Conservation (phyloP, 2,113 vertebrate genomes). For the Eubucco bourcierii region DNA sequence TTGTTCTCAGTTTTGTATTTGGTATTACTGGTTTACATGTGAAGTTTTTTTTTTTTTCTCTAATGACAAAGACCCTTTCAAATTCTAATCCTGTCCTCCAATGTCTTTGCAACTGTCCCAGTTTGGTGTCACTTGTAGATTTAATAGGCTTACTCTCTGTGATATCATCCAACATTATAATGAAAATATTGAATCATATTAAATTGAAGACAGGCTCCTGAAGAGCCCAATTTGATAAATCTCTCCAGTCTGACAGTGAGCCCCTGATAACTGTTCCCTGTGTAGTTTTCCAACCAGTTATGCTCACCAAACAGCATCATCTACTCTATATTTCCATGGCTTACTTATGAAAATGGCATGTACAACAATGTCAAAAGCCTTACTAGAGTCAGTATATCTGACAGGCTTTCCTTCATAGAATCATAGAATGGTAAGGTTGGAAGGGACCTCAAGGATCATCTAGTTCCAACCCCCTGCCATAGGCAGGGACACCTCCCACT, state of each 20-base stretch:
- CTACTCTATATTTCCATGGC: not conserved
- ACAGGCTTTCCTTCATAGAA: not conserved
- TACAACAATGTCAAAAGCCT: conserved; percentile 14
- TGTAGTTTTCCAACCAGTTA: conserved; percentile 15
- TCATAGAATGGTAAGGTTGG: no score
- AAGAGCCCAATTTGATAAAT: conserved; percentile 53
- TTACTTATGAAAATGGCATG: conserved; percentile 26
- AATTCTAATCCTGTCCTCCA: not conserved
- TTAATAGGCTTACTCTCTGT: conserved; percentile 28
- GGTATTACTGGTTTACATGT: not conserved
- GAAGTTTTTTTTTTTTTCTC: not conserved
- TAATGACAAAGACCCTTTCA: not conserved
- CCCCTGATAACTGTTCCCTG: conserved; percentile 9
- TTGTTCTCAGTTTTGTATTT: not conserved
- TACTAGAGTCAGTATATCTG: not conserved
- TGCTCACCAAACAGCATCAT: not conserved
- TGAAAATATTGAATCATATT: conserved; percentile 37
- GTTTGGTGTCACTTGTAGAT: conserved; percentile 17
- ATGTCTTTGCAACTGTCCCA: not conserved
- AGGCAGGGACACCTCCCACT: no score
- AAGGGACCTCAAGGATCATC: no score
- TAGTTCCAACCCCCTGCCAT: no score
- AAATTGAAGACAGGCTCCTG: conserved; percentile 38
- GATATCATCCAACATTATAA: conserved; percentile 13
- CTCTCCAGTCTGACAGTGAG: conserved; percentile 32